These are phyloP conservation scores for Oconnorella tubifera DNA, from an alignment of 2,888 invertebrate species.

Conservation along the genomic window DNA sequence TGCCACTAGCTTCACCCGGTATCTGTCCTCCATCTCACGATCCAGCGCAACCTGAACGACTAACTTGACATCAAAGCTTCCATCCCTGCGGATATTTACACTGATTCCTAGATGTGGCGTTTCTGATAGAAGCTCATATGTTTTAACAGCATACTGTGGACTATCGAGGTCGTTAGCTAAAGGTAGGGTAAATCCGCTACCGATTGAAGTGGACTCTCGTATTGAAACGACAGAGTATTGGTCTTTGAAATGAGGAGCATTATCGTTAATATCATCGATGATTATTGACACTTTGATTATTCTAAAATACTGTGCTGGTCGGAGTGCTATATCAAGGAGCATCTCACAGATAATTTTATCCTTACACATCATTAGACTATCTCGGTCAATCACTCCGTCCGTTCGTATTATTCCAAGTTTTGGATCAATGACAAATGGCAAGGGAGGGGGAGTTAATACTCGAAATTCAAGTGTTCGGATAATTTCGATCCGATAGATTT, in stretches of 20 bases:
- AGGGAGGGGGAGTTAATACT: slow-evolving; percentile 22
- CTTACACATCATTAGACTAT: slow-evolving; percentile 19
- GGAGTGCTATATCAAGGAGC: slow-evolving; percentile 31
- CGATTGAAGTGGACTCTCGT: slow-evolving; percentile 17
- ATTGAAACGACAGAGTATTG: slow-evolving; percentile 12
- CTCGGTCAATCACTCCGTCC: slow-evolving; percentile 32
- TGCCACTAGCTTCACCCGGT: slow-evolving; percentile 31
- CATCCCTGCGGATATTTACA: slow-evolving; percentile 8
- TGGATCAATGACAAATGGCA: slow-evolving; percentile 28
- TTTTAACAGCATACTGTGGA: slow-evolving; percentile 18
- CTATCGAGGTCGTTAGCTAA: slow-evolving; percentile 22
- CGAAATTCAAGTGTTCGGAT: slow-evolving; percentile 26
- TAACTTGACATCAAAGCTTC: slow-evolving; percentile 17
- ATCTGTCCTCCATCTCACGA: slow-evolving; percentile 29
- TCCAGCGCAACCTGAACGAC: slow-evolving; percentile 32
- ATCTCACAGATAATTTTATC: slow-evolving; percentile 25
- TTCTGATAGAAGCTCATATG: slow-evolving; percentile 17
- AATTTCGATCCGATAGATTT: slow-evolving; percentile 13
- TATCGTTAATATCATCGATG: slow-evolving; percentile 29
- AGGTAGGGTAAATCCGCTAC: slow-evolving; percentile 17
- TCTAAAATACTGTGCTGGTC: slow-evolving; percentile 13
- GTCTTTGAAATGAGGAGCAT: slow-evolving; percentile 20
- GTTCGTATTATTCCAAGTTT: slow-evolving; percentile 32
- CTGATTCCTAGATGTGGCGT: slow-evolving; percentile 1
- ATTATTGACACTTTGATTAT: slow-evolving; percentile 16